Base-by-base conservation (phyloP, 2,113 vertebrate genomes). In the Ellobius talpinus region DNA sequence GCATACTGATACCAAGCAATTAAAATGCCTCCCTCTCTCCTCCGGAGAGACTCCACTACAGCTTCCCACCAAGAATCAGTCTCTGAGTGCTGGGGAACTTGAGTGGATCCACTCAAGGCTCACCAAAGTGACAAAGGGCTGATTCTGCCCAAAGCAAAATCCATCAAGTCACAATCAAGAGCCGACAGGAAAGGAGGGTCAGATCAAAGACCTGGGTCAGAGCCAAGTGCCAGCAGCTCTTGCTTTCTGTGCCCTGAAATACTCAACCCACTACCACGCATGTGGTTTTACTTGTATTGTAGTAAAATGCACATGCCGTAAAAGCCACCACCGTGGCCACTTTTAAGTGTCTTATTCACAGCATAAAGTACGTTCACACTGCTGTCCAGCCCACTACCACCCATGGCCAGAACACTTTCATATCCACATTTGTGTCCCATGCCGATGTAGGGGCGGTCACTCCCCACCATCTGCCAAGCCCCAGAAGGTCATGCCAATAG, bases 381-480 rank as follows among this genome's bases (percentile, higher is more conserved):
- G 2, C 2, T 17, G 6, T 17, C 24, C 36, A 45, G 68, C 7
- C 29, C 42, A 50, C 21, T 5, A n/a, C 36, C 33, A 3, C 16
- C 42, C 3, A 3, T 11, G 13, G 84, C 21, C 16, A 58, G 36
- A 50, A 72, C 5, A 7, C 4, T 23, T 24, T 36, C 19, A 8
- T 39, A 21, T n/a, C 4, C 24, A 42, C 36, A 39, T 50, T 9
- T 17, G 68, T 10, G n/a, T 0, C 33, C 11, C 29, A 3, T 0
- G 14, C 36, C 7, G 19, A 17, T 26, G 17, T 9, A 3, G 16
- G 13, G 77, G 55, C 0, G 17, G 45, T 42, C 33, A 16, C 14
- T 61, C 0, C 72, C 0, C 0, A 23, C 17, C 19, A 42, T 4
- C 11, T 23, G 6, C 47, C 76, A 87, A 33, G 0, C 0, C 10